These are phyloP conservation scores for Tachina lurida DNA, from an alignment of 2,888 invertebrate genomes.

Conservation along the genomic window DNA sequence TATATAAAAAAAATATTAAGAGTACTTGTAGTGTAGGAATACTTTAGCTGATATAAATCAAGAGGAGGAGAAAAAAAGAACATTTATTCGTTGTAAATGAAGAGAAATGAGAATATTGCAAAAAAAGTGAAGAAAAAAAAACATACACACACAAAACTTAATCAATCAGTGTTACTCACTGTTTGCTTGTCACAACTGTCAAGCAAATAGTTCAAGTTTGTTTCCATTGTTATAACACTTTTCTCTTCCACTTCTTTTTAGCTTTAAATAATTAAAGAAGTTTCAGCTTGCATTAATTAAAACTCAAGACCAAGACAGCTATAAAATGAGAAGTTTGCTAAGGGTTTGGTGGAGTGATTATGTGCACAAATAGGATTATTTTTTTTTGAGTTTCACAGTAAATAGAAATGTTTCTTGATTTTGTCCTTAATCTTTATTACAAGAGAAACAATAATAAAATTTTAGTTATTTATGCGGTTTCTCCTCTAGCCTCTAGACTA, in stretches of 20 bases:
- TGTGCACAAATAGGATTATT: too few species aligned
- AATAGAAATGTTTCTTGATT: too few species aligned
- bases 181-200: constrained; percentile 61
- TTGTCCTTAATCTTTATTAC: too few species aligned
- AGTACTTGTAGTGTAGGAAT: not conserved
- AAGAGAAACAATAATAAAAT: too few species aligned
- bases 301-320: too few species aligned
- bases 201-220: constrained; percentile 52
- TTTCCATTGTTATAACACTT: constrained; percentile 1
- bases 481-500: too few species aligned
- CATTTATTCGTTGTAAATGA: constrained; percentile 37
- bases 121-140: not conserved
- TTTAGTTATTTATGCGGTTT: too few species aligned
- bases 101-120: constrained; percentile 40
- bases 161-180: constrained; percentile 66
- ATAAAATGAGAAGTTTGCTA: too few species aligned
- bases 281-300: too few species aligned
- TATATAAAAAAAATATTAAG: not conserved
- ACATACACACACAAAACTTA: constrained; percentile 55
- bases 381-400: too few species aligned
- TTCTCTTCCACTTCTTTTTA: not conserved
- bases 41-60: constrained; percentile 43
- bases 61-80: constrained; percentile 2
- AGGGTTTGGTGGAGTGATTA: too few species aligned
- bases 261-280: constrained; percentile 1